phyloP scores from a whole-genome alignment of 1,140 invertebrate genomes.

The Ctenoplectra terminalis region DNA sequence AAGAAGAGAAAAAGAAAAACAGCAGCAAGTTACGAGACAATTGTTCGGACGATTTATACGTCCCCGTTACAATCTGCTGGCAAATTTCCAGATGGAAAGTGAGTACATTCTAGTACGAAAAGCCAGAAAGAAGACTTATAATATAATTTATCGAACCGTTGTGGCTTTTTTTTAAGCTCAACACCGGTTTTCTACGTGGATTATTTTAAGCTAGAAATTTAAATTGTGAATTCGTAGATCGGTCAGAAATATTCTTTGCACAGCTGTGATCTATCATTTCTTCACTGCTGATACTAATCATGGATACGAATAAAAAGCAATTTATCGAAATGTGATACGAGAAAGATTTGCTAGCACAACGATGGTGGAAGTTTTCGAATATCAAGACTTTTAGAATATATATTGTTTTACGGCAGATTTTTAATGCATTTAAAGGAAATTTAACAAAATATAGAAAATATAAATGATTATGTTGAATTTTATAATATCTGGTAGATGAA shows the following conservation, averaged over 20 bases:
- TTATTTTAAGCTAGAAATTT: not conserved
- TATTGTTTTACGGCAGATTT: too few species aligned
- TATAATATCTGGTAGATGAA: too few species aligned
- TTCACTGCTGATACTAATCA: not conserved
- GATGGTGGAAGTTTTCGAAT: too few species aligned
- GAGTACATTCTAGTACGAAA: not conserved
- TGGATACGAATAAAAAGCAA: not conserved
- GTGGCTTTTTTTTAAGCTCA: not conserved
- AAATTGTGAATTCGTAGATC: not conserved
- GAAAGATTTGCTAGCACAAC: not conserved
- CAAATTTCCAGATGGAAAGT: constrained; percentile 20
- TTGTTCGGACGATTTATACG: not conserved
- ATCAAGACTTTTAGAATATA: too few species aligned
- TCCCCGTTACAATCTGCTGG: not conserved
- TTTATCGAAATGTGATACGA: not conserved
- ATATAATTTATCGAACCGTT: not conserved
- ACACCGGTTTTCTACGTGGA: not conserved
- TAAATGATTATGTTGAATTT: too few species aligned
- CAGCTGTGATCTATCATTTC: not conserved
- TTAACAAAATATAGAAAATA: too few species aligned
- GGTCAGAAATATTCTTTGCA: not conserved
- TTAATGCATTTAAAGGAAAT: too few species aligned
- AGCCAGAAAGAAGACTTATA: not conserved
- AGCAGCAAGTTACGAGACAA: not conserved
- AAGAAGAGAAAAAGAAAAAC: not conserved